Evolutionary conservation across 2,113 vertebrate genomes (phyloP).

Genomic region (Lanius ludovicianus): DNA sequence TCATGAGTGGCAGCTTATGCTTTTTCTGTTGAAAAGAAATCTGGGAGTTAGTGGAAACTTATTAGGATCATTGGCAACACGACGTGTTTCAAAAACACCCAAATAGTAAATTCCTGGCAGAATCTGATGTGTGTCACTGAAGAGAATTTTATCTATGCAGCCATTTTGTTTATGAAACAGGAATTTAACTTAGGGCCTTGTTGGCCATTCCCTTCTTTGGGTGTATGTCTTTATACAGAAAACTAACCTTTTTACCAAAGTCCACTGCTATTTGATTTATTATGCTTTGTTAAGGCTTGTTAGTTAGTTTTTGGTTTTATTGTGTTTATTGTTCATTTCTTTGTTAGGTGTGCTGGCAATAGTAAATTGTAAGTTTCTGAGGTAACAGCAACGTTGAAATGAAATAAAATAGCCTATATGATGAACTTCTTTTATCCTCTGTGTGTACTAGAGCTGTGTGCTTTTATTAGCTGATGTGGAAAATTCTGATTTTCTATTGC

Average conservation of each 20-base stretch:
- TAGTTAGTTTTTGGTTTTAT: background rate
- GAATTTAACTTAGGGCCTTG: background rate
- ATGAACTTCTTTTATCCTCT: background rate
- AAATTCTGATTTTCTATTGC: background rate
- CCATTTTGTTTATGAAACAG: background rate
- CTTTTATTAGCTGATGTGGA: background rate
- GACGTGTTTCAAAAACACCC: background rate
- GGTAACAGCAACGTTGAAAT: background rate
- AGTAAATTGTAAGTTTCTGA: background rate
- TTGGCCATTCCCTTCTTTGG: background rate
- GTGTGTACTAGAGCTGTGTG: background rate
- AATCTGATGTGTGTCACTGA: background rate
- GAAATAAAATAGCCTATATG: background rate
- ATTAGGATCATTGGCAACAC: slow-evolving; percentile 30
- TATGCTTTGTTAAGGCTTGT: background rate
- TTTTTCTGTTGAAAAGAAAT: slow-evolving; percentile 12
- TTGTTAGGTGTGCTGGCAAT: background rate
- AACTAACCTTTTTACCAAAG: background rate
- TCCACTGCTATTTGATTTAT: background rate
- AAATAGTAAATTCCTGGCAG: background rate
- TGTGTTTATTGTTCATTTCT: background rate
- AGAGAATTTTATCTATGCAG: background rate
- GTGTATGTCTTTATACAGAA: background rate
- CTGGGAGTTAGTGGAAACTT: background rate
- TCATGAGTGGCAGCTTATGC: background rate